These are phyloP conservation scores for Grapholita molesta DNA, from an alignment of 1,140 invertebrate genomes.

Conservation along the genomic window DNA sequence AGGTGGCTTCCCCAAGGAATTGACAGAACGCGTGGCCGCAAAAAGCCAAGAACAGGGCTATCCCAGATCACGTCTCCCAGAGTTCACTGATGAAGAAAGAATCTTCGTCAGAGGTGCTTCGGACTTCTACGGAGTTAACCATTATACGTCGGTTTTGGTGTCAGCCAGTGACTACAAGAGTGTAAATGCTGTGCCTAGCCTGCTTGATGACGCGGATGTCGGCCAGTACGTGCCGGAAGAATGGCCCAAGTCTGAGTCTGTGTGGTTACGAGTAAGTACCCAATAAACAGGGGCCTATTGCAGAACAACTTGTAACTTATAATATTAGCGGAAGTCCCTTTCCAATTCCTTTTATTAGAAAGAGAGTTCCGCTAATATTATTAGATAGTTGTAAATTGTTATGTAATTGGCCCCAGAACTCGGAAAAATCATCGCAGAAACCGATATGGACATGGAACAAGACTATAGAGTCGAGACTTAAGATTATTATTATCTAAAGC, in stretches of 20 bases:
- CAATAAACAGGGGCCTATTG: no score
- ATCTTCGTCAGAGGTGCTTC: constrained; percentile 73
- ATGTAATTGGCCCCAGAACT: no score
- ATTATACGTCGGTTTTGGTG: constrained; percentile 61
- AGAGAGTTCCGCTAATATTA: no score
- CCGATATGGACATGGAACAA: no score
- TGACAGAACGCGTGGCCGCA: constrained; percentile 69
- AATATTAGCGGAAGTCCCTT: no score
- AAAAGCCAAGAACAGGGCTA: constrained; percentile 68
- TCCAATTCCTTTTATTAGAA: no score
- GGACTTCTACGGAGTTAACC: constrained; percentile 80
- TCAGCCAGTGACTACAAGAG: background rate
- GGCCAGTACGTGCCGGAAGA: background rate
- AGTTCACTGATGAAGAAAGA: constrained; percentile 60
- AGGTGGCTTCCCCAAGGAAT: constrained; percentile 79
- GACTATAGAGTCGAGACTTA: no score
- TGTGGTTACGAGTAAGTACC: constrained; percentile 4
- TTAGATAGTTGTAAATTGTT: no score
- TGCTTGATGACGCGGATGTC: background rate
- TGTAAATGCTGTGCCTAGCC: background rate
- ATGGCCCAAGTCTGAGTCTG: background rate
- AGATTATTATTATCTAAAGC: no score
- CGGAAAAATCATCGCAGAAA: no score
- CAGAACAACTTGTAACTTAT: no score
- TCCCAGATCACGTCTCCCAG: constrained; percentile 65